Evolutionary conservation across 2,113 vertebrate species (phyloP).

Genomic region (Mesocricetus auratus): DNA sequence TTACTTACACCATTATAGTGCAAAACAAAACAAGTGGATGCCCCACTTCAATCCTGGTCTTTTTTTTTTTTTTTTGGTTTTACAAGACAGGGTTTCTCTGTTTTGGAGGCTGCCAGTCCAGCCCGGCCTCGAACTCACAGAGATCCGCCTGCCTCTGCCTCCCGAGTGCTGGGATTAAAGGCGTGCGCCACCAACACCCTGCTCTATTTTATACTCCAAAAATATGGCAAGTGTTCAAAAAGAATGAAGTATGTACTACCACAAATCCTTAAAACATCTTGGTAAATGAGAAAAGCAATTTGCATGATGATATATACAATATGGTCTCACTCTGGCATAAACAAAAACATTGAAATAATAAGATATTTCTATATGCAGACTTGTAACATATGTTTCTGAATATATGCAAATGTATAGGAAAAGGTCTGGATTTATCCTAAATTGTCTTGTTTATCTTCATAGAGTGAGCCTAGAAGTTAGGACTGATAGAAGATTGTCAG

Average conservation of each 20-base stretch:
- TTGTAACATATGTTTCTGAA: constrained; percentile 56
- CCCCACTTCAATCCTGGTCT: not conserved
- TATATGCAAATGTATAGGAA: not conserved
- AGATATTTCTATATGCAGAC: not conserved
- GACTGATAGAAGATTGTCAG: not conserved
- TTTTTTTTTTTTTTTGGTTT: no score
- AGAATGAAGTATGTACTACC: constrained; percentile 15
- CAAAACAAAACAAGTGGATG: constrained; percentile 39
- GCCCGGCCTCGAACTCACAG: no score
- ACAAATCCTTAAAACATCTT: constrained; percentile 33
- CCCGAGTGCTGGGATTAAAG: no score
- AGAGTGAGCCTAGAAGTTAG: not conserved
- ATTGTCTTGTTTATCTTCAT: constrained; percentile 3
- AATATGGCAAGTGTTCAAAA: constrained; percentile 48
- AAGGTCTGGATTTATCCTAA: not conserved
- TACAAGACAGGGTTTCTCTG: no score
- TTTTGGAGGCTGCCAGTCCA: no score
- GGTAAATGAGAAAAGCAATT: constrained; percentile 46
- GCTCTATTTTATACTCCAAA: constrained; percentile 39
- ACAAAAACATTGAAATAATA: constrained; percentile 63
- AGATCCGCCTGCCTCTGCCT: no score
- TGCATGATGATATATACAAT: constrained; percentile 36
- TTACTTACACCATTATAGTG: not conserved
- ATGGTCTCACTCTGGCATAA: constrained; percentile 44
- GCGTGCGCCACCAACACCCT: no score